Evolutionary conservation across 2,888 invertebrate species (phyloP).

Genomic region (Loripinus fragilis): DNA sequence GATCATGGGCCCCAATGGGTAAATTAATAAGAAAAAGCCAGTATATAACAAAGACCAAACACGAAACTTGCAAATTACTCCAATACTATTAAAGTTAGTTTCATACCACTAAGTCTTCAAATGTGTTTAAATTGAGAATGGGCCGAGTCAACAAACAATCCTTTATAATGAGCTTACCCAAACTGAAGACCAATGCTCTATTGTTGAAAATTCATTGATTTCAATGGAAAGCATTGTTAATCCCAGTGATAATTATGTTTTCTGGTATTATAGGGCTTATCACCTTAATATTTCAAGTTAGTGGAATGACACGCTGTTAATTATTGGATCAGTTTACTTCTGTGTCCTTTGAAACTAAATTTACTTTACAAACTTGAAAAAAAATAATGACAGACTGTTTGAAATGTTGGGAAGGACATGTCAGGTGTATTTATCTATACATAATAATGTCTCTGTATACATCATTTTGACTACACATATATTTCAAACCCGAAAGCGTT

Average conservation of each 20-base stretch:
- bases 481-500: too few species aligned
- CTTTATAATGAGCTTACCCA: constrained; percentile 2
- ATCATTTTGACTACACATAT: too few species aligned
- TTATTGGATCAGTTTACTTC: constrained; percentile 14
- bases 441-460: too few species aligned
- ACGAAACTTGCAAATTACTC: too few species aligned
- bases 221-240: constrained; percentile 16
- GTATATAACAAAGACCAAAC: not conserved
- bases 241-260: not conserved
- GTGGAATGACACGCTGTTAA: constrained; percentile 12
- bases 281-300: constrained; percentile 14
- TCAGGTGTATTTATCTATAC: too few species aligned
- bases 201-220: not conserved
- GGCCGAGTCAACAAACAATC: constrained; percentile 4
- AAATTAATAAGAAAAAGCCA: too few species aligned
- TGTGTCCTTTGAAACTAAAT: constrained; percentile 17
- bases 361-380: constrained; percentile 1
- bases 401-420: too few species aligned
- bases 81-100: too few species aligned
- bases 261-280: constrained; percentile 8
- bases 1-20: too few species aligned
- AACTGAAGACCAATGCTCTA: not conserved
- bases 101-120: too few species aligned
- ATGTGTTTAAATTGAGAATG: constrained; percentile 12
- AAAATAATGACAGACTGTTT: too few species aligned